Conservation (phyloP, 2,113 vertebrate species). For the Crotalus helleri region DNA sequence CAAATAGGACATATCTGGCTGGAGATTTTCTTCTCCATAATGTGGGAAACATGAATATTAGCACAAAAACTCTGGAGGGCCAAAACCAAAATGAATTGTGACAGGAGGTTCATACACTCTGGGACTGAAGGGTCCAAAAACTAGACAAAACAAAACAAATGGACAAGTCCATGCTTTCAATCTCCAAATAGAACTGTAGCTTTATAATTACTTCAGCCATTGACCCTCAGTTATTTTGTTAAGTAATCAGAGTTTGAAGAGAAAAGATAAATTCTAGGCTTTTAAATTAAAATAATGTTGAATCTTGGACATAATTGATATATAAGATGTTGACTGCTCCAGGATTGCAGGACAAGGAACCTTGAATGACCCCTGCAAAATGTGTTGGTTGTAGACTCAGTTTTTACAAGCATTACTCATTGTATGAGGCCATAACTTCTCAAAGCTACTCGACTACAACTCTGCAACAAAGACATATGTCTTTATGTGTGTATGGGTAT, state of each 20-base stretch:
- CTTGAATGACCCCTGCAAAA: constrained; percentile 20
- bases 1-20: background rate
- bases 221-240: background rate
- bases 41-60: background rate
- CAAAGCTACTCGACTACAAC: background rate
- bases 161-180: constrained; percentile 36
- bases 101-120: background rate
- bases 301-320: constrained; percentile 8
- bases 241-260: background rate
- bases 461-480: background rate
- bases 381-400: background rate
- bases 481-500: background rate
- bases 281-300: constrained; percentile 11
- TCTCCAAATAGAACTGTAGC: background rate
- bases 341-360: background rate
- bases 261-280: background rate
- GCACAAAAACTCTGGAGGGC: background rate
- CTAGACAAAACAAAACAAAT: constrained; percentile 45
- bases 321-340: background rate
- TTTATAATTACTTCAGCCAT: background rate
- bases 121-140: constrained; percentile 25
- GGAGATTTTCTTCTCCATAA: background rate
- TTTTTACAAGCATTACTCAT: background rate
- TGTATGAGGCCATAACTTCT: background rate
- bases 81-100: constrained; percentile 13